phyloP scores from a whole-genome alignment of 1,140 invertebrate genomes.

The Zophobas atratus region DNA sequence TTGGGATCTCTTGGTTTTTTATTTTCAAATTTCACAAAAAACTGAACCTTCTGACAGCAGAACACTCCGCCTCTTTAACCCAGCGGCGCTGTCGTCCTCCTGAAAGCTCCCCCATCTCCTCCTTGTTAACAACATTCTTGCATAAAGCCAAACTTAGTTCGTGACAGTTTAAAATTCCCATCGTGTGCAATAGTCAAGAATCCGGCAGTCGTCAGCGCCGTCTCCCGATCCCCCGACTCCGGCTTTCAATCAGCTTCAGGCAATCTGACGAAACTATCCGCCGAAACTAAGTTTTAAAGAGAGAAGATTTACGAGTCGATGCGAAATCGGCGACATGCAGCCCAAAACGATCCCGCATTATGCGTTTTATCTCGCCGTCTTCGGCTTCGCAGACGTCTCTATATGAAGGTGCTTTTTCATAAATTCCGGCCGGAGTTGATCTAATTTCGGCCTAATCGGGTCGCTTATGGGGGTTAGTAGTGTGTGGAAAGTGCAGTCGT shows the following conservation, averaged over 20 bases:
- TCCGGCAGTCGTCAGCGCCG: slow-evolving; percentile 15
- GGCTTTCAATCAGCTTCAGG: slow-evolving; percentile 17
- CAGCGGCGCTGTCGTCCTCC: no score
- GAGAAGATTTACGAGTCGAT: slow-evolving; percentile 29
- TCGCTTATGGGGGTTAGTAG: slow-evolving; percentile 39
- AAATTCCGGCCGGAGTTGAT: slow-evolving; percentile 6
- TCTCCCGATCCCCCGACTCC: slow-evolving; percentile 4
- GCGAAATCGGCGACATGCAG: slow-evolving; percentile 14
- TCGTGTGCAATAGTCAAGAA: slow-evolving; percentile 19
- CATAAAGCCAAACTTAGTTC: slow-evolving; percentile 6
- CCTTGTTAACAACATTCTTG: background rate
- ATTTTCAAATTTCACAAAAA: no score
- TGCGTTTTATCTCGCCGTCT: slow-evolving; percentile 20
- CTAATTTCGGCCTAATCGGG: slow-evolving; percentile 20
- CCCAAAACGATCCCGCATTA: slow-evolving; percentile 18
- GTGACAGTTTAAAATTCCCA: slow-evolving; percentile 37
- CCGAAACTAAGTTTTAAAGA: slow-evolving; percentile 38
- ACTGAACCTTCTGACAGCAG: no score
- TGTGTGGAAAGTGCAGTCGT: slow-evolving; percentile 34
- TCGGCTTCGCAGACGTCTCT: slow-evolving; percentile 17
- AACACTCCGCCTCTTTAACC: no score
- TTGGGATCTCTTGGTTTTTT: no score
- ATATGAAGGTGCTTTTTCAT: background rate
- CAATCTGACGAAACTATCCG: slow-evolving; percentile 38
- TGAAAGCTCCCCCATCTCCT: background rate